Percentiles rank a stretch among this genome's conserved stretches.
phyloP scores from a whole-genome alignment of 2,797 vertebrate genomes.

The Megaceryle alcyon region DNA sequence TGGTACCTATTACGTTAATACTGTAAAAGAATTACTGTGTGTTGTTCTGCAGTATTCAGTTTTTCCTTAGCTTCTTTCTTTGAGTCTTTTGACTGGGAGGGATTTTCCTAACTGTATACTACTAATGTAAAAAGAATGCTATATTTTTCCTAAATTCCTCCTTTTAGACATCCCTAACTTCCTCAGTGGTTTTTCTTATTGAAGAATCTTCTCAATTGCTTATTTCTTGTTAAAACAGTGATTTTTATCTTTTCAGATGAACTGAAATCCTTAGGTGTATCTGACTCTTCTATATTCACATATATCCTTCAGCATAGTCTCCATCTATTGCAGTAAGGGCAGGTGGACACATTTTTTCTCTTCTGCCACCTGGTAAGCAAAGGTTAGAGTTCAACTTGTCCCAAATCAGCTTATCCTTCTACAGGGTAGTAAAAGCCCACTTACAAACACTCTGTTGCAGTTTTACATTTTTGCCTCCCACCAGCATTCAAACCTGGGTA shows the following conservation, averaged over 20 bases:
- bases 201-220: conserved; percentile 14
- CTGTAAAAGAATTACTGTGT: not conserved
- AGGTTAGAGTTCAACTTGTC: conserved; percentile 42
- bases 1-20: not conserved
- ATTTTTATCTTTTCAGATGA: not conserved
- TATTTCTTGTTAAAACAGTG: not conserved
- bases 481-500: conserved; percentile 69
- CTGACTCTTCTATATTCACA: not conserved
- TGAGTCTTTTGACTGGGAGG: not conserved
- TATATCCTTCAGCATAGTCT: conserved; percentile 15
- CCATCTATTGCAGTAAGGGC: conserved; percentile 5
- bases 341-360: conserved; percentile 35
- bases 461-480: conserved; percentile 76
- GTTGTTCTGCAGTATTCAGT: not conserved
- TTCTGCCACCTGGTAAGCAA: conserved; percentile 32
- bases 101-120: not conserved
- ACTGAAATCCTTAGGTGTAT: not conserved
- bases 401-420: conserved; percentile 53
- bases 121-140: not conserved
- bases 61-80: not conserved
- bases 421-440: conserved; percentile 58
- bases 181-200: not conserved
- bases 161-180: not conserved
- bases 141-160: not conserved
- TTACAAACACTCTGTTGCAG: conserved; percentile 69